These are phyloP conservation scores for Triplophysa tibetana DNA, from an alignment of 2,113 vertebrate species.

Conservation along the genomic window DNA sequence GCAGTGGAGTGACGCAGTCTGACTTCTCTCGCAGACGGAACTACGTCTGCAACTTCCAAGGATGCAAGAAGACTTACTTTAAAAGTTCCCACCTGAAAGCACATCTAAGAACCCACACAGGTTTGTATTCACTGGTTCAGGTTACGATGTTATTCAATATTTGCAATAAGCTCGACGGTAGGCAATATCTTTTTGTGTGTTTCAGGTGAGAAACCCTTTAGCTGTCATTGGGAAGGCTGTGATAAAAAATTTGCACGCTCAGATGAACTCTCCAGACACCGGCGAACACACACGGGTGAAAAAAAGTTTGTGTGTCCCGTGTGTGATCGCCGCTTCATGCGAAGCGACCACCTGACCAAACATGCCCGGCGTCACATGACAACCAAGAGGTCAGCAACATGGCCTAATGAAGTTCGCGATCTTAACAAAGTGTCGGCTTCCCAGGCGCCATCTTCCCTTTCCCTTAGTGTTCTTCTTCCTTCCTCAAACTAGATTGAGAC, in stretches of 20 bases:
- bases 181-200: background rate
- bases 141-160: background rate
- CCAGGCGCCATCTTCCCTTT: constrained; percentile 64
- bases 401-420: constrained; percentile 81
- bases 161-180: background rate
- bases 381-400: constrained; percentile 82
- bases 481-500: constrained; percentile 61
- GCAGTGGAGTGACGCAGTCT: constrained; percentile 71
- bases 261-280: constrained; percentile 94
- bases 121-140: constrained; percentile 65
- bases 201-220: constrained; percentile 95
- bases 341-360: constrained; percentile 96
- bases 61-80: constrained; percentile 98
- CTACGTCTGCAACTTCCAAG: constrained; percentile 88
- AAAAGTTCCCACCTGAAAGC: constrained; percentile 99
- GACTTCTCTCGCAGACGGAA: constrained; percentile 93
- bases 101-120: constrained; percentile 96
- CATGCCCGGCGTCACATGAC: constrained; percentile 89
- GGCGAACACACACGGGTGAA: constrained; percentile 93
- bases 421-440: constrained; percentile 69
- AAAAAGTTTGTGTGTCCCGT: constrained; percentile 92
- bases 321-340: constrained; percentile 96
- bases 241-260: constrained; percentile 96
- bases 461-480: constrained; percentile 72
- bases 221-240: constrained; percentile 94